These are phyloP conservation scores for Drosophila burlai DNA, from an alignment of 1,140 invertebrate species.

Conservation along the genomic window DNA sequence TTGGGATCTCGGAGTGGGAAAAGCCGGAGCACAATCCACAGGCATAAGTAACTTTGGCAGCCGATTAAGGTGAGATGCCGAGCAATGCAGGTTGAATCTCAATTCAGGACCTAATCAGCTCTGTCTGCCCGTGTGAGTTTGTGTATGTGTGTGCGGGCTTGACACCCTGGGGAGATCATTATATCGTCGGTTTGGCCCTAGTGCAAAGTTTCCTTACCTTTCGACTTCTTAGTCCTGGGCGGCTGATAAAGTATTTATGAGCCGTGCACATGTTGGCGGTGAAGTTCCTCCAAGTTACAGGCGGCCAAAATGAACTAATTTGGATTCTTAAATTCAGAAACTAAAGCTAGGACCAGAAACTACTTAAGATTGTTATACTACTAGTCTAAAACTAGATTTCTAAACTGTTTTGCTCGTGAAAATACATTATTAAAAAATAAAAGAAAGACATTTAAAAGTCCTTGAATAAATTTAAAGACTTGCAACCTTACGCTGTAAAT, in stretches of 20 bases:
- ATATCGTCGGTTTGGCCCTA: conserved; percentile 68
- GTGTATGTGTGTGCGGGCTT: conserved; percentile 6
- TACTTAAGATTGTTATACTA: neutral
- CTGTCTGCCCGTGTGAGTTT: conserved; percentile 21
- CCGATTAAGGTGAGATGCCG: conserved; percentile 80
- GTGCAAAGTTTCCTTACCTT: conserved; percentile 67
- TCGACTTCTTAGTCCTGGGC: conserved; percentile 56
- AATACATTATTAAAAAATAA: neutral
- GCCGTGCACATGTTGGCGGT: conserved; percentile 45
- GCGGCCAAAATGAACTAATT: conserved; percentile 18
- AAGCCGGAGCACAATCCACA: conserved; percentile 41
- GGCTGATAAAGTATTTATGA: conserved; percentile 80
- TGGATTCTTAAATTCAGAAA: neutral
- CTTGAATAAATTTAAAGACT: no score
- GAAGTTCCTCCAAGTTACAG: neutral
- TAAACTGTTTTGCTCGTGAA: neutral
- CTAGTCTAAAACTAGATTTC: neutral
- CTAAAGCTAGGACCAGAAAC: neutral
- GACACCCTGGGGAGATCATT: conserved; percentile 78
- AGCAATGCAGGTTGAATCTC: conserved; percentile 77
- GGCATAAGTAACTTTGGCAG: conserved; percentile 82
- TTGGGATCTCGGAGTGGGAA: conserved; percentile 8
- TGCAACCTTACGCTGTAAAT: no score
- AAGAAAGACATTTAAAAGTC: no score
- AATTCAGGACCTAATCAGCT: conserved; percentile 70